Percentiles rank a stretch among this genome's conserved stretches.
Conservation (phyloP, 2,888 invertebrate species). For the Phalera bucephala region DNA sequence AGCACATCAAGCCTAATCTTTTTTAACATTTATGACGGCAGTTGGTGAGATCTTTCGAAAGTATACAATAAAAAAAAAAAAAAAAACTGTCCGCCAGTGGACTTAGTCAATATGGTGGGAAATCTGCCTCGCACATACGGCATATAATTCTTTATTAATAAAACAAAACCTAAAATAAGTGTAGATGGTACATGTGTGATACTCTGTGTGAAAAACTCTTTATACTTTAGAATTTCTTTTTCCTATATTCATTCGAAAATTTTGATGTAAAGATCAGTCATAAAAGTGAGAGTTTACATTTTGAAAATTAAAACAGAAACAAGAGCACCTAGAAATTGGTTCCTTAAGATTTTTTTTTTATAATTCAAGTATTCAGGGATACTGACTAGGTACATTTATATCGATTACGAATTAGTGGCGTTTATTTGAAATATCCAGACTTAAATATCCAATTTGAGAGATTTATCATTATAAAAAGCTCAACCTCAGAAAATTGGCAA, state of each 20-base stretch:
- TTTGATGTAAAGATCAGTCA: neutral
- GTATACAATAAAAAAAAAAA: conserved; percentile 51
- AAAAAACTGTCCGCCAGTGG: conserved; percentile 56
- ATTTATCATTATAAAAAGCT: too few species aligned
- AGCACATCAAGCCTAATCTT: conserved; percentile 38
- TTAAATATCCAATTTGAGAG: too few species aligned
- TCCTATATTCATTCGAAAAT: too few species aligned
- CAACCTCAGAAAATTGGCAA: too few species aligned
- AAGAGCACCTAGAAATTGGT: conserved; percentile 50
- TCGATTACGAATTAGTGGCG: conserved; percentile 20
- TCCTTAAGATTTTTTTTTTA: conserved; percentile 35
- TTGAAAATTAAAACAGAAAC: conserved; percentile 19
- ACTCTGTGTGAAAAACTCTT: neutral
- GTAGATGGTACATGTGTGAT: conserved; percentile 29
- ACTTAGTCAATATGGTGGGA: conserved; percentile 76
- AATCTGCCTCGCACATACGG: conserved; percentile 69
- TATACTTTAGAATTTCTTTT: neutral
- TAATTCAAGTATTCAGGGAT: conserved; percentile 34
- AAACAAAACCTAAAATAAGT: conserved; percentile 50
- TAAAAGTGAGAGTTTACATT: neutral
- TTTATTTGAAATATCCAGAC: conserved; percentile 13
- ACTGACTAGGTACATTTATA: conserved; percentile 32
- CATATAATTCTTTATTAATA: conserved; percentile 64
- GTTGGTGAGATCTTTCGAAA: conserved; percentile 71
- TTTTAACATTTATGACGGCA: conserved; percentile 53